phyloP scores from a whole-genome alignment of 2,113 vertebrate species.

The Sphyrna mokarran region DNA sequence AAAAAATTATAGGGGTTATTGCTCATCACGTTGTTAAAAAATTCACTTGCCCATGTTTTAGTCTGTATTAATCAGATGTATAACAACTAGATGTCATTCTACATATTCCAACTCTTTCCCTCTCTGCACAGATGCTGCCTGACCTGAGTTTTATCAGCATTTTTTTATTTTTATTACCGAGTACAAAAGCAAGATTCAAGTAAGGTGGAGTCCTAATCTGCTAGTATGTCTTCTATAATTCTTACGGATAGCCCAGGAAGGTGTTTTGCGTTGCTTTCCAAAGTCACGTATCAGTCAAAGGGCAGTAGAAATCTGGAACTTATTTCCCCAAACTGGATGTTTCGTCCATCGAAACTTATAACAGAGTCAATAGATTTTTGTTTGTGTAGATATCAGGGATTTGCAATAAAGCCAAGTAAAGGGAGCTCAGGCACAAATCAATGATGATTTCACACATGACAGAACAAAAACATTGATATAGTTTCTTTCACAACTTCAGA shows the following conservation, averaged over 20 bases:
- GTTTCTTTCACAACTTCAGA: too few relatives aligned
- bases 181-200: background rate
- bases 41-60: background rate
- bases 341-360: background rate
- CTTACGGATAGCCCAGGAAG: background rate
- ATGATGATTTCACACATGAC: background rate
- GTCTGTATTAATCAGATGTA: background rate
- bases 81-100: background rate
- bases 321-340: background rate
- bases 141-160: background rate
- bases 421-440: background rate
- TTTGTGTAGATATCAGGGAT: background rate
- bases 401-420: background rate
- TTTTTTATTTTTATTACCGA: background rate
- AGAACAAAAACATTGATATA: too few relatives aligned
- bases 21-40: background rate
- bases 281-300: background rate
- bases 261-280: background rate
- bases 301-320: background rate
- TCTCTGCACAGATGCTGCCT: background rate
- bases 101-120: background rate
- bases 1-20: too few relatives aligned
- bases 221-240: background rate
- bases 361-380: background rate
- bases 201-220: background rate